Evolutionary conservation across 2,888 invertebrate species (phyloP).

Genomic region (Drosophila birchii): DNA sequence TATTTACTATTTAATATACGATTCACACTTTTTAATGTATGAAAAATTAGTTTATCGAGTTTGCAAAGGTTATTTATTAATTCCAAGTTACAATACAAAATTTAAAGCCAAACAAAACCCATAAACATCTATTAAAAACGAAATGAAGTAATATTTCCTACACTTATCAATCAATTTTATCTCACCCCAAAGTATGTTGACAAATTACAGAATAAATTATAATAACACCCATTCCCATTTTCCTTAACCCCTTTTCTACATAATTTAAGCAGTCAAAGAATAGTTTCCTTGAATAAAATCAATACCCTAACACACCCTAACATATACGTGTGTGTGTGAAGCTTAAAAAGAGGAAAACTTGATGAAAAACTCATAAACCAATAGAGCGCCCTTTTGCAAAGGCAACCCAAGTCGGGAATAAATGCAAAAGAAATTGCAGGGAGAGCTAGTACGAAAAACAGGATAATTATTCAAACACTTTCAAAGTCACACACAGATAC

Average conservation of each 20-base stretch:
- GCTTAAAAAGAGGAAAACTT: slow-evolving; percentile 6
- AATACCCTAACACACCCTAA: not conserved
- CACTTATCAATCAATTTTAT: slow-evolving; percentile 1
- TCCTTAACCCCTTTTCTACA: not conserved
- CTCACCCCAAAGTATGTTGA: not conserved
- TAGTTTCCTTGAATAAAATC: slow-evolving; percentile 17
- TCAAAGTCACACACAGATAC: slow-evolving; percentile 58
- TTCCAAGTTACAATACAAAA: too few species aligned
- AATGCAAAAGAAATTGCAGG: slow-evolving; percentile 23
- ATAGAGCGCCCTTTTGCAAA: slow-evolving; percentile 23
- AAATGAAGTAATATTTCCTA: not conserved
- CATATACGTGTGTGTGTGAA: slow-evolving; percentile 2
- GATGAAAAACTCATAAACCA: slow-evolving; percentile 45
- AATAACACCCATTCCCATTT: slow-evolving; percentile 2
- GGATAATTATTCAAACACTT: slow-evolving; percentile 76
- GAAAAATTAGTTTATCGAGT: too few species aligned
- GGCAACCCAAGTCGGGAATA: slow-evolving; percentile 10
- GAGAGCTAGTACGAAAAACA: slow-evolving; percentile 44
- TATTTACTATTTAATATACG: too few species aligned
- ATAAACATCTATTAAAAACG: too few species aligned
- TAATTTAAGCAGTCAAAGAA: slow-evolving; percentile 13
- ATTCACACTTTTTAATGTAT: too few species aligned
- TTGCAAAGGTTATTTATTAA: too few species aligned
- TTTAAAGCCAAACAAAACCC: too few species aligned
- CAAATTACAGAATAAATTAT: slow-evolving; percentile 14